These are phyloP conservation scores for Microcebus murinus DNA, from an alignment of 2,113 vertebrate species.

Conservation along the genomic window DNA sequence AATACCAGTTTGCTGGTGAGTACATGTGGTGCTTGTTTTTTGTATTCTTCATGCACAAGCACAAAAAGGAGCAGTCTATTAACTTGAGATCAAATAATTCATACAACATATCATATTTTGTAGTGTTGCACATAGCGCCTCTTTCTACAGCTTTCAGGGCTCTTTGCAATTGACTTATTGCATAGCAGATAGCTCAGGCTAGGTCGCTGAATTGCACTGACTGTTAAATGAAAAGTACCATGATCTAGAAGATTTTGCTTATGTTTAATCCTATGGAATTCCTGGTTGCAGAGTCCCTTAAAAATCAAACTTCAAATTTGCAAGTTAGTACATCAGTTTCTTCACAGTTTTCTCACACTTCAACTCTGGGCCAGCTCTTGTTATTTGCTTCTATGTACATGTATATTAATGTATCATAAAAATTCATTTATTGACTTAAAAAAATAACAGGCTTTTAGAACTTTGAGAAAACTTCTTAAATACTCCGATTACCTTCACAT, in stretches of 20 bases:
- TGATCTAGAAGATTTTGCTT: neutral
- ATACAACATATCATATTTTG: neutral
- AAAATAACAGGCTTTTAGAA: neutral
- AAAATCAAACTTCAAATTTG: neutral
- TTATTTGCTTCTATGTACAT: neutral
- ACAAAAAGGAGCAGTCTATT: neutral
- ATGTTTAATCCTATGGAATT: neutral
- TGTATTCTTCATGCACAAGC: neutral
- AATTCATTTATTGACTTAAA: neutral
- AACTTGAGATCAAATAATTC: conserved; percentile 41
- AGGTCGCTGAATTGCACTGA: neutral
- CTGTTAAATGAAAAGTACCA: neutral
- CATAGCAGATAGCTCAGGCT: neutral
- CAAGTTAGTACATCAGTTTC: neutral
- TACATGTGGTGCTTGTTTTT: neutral
- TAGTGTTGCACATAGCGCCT: neutral
- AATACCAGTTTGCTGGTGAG: too few relatives aligned
- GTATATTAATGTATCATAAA: neutral
- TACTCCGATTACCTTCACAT: neutral
- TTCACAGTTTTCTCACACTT: neutral
- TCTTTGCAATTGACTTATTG: neutral
- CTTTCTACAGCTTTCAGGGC: neutral
- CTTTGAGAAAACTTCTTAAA: neutral
- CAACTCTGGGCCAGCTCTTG: neutral
- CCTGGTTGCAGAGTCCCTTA: neutral